Conservation (phyloP, 2,888 invertebrate genomes). For the Cheilosia vulpina region DNA sequence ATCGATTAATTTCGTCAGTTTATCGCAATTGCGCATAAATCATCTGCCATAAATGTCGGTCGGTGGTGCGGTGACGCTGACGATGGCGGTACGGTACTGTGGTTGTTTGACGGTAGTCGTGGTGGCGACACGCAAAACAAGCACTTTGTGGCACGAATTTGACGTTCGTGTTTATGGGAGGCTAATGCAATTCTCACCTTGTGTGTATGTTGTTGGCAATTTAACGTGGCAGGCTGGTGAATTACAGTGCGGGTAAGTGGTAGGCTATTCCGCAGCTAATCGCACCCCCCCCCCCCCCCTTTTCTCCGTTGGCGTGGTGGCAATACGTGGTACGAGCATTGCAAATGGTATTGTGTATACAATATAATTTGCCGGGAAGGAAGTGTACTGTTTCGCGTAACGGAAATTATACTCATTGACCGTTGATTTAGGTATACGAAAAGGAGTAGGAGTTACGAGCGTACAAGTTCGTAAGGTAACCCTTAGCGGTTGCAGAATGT, state of each 20-base stretch:
- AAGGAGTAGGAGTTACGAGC: slow-evolving; percentile 32
- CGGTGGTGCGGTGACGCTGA: slow-evolving; percentile 10
- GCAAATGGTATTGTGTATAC: slow-evolving; percentile 43
- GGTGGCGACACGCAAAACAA: slow-evolving; percentile 74
- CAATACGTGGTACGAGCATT: slow-evolving; percentile 21
- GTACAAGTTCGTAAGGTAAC: slow-evolving; percentile 23
- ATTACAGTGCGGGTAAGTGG: slow-evolving; percentile 52
- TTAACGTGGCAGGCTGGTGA: slow-evolving; percentile 49
- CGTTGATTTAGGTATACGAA: slow-evolving; percentile 53
- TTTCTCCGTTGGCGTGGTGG: neutral
- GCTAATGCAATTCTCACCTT: slow-evolving; percentile 74
- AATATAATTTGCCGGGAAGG: slow-evolving; percentile 47
- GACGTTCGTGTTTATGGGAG: slow-evolving; percentile 74
- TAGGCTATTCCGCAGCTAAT: slow-evolving; percentile 54
- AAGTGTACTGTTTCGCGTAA: slow-evolving; percentile 43
- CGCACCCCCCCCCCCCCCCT: too few species aligned
- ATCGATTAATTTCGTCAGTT: slow-evolving; percentile 75
- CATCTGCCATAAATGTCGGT: slow-evolving; percentile 64
- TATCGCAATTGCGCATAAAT: slow-evolving; percentile 69
- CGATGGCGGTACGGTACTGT: slow-evolving; percentile 1
- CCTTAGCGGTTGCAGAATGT: slow-evolving; percentile 38
- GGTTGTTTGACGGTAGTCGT: slow-evolving; percentile 66
- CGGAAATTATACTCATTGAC: slow-evolving; percentile 59
- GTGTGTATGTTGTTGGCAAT: slow-evolving; percentile 67
- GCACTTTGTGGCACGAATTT: slow-evolving; percentile 74